These are phyloP conservation scores for Synergus japonicus DNA, from an alignment of 2,888 invertebrate genomes.

Conservation along the genomic window DNA sequence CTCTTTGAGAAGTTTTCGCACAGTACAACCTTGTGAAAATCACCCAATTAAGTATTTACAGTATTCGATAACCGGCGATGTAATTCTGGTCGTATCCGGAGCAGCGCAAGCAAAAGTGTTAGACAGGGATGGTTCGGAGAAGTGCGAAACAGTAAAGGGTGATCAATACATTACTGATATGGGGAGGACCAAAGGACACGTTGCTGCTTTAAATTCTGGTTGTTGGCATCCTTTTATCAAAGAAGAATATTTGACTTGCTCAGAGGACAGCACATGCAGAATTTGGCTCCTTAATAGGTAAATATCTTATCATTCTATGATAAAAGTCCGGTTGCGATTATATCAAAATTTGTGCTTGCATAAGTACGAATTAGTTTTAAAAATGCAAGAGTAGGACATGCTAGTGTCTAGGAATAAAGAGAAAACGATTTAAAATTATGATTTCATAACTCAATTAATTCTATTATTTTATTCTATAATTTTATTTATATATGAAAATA, in stretches of 20 bases:
- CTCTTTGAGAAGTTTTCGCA: conserved; percentile 92
- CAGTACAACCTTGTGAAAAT: conserved; percentile 96
- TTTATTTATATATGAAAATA: not conserved
- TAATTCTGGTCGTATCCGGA: conserved; percentile 94
- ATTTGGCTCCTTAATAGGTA: conserved; percentile 33
- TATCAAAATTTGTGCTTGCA: too few relatives aligned
- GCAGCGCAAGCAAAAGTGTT: conserved; percentile 95
- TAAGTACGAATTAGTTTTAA: too few relatives aligned
- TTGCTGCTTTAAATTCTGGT: conserved; percentile 91
- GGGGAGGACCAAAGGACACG: conserved; percentile 95
- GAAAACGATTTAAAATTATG: too few relatives aligned
- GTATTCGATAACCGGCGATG: conserved; percentile 96
- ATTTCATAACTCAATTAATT: too few relatives aligned
- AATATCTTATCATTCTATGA: not conserved
- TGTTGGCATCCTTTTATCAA: conserved; percentile 95
- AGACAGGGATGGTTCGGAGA: conserved; percentile 96
- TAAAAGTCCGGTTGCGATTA: too few relatives aligned
- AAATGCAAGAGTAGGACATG: too few relatives aligned
- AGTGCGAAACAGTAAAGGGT: conserved; percentile 96
- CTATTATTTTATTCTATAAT: too few relatives aligned
- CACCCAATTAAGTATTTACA: conserved; percentile 94
- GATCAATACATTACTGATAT: conserved; percentile 98
- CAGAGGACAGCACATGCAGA: conserved; percentile 92
- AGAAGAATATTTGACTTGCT: conserved; percentile 96
- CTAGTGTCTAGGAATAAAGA: too few relatives aligned